phyloP scores from a whole-genome alignment of 1,140 invertebrate genomes.

The Megalonaias nervosa region DNA sequence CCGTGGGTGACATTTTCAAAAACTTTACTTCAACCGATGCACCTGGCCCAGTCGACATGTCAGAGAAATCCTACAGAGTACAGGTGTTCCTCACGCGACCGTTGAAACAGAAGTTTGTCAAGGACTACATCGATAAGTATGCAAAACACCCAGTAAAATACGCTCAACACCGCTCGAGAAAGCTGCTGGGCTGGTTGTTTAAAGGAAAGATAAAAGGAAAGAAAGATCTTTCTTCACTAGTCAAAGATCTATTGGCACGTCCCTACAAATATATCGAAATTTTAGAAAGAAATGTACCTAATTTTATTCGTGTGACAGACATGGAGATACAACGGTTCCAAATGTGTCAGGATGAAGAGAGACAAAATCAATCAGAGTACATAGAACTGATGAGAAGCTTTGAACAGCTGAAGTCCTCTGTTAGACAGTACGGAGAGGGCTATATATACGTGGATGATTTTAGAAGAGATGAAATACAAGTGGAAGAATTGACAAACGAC shows the following conservation, averaged over 20 bases:
- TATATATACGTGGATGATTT: conserved; percentile 25
- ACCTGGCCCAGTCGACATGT: background rate
- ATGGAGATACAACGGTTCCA: conserved; percentile 18
- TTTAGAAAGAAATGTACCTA: conserved; percentile 26
- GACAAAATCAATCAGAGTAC: conserved; percentile 7
- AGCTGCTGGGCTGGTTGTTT: conserved; percentile 17
- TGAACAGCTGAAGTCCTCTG: conserved; percentile 7
- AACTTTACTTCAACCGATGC: background rate
- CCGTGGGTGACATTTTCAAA: conserved; percentile 13
- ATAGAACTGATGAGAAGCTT: conserved; percentile 17
- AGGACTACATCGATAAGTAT: conserved; percentile 18
- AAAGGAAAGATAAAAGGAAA: conserved; percentile 22
- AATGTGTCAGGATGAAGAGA: conserved; percentile 10
- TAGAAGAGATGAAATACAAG: conserved; percentile 21
- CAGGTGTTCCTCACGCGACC: conserved; percentile 6
- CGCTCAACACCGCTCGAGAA: conserved; percentile 21
- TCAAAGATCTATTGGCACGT: conserved; percentile 11
- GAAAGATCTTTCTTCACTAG: conserved; percentile 12
- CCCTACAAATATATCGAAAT: conserved; percentile 24
- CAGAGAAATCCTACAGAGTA: conserved; percentile 13
- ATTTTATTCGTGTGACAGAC: conserved; percentile 16
- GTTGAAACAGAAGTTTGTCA: conserved; percentile 18
- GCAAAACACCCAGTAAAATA: background rate
- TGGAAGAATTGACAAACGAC: background rate
- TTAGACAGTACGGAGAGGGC: conserved; percentile 24